phyloP scores from a whole-genome alignment of 2,888 invertebrate genomes.

The Rapana venosa region DNA sequence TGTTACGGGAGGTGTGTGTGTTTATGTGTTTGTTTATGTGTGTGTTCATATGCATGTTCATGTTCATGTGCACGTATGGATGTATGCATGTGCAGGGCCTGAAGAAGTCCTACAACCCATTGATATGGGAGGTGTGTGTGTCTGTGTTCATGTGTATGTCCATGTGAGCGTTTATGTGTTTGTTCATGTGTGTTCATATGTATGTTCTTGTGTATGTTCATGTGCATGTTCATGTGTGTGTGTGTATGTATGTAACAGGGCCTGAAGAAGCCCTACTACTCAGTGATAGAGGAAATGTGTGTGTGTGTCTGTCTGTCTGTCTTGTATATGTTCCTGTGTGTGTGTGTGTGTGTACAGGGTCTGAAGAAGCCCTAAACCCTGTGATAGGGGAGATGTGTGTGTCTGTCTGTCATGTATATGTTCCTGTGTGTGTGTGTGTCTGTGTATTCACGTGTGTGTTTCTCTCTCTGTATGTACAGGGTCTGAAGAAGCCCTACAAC shows the following conservation, averaged over 20 bases:
- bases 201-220: too few species aligned
- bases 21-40: too few species aligned
- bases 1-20: conserved; percentile 91
- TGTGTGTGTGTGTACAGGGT: conserved; percentile 84
- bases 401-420: too few species aligned
- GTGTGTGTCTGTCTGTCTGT: conserved; percentile 91
- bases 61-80: too few species aligned
- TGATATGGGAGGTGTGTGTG: conserved; percentile 91
- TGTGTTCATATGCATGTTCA: too few species aligned
- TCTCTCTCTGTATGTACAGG: conserved; percentile 83
- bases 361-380: conserved; percentile 97
- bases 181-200: too few species aligned
- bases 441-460: conserved; percentile 78
- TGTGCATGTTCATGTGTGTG: too few species aligned
- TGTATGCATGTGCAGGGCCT: conserved; percentile 83
- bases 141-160: too few species aligned
- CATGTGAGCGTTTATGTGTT: too few species aligned
- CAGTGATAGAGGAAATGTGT: conserved; percentile 94
- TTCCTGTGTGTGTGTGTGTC: too few species aligned
- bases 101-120: conserved; percentile 97
- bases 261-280: conserved; percentile 96
- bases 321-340: conserved; percentile 79
- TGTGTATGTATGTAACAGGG: conserved; percentile 80
- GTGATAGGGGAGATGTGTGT: conserved; percentile 90
- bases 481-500: conserved; percentile 97